These are phyloP conservation scores for Raphicerus campestris DNA, from an alignment of 2,113 vertebrate genomes.

Conservation along the genomic window DNA sequence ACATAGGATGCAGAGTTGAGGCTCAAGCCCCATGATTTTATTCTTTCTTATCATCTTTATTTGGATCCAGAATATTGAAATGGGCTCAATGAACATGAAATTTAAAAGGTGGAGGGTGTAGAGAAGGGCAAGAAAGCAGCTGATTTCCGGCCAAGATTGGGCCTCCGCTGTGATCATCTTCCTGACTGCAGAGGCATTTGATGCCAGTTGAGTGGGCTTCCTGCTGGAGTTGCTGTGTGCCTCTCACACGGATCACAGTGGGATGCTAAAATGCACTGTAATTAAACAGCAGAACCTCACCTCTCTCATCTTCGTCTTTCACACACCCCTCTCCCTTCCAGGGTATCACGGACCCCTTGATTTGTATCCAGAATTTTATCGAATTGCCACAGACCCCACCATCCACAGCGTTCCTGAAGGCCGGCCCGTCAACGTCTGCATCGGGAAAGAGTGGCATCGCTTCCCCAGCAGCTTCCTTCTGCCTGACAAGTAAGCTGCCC, in stretches of 20 bases:
- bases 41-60: conserved; percentile 8
- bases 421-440: conserved; percentile 90
- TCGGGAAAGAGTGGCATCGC: conserved; percentile 98
- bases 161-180: neutral
- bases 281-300: conserved; percentile 15
- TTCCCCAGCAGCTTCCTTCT: conserved; percentile 98
- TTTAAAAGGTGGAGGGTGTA: neutral
- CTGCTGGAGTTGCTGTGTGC: neutral
- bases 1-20: neutral
- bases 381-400: conserved; percentile 90
- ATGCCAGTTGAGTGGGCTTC: neutral
- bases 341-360: conserved; percentile 97
- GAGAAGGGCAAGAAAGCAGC: neutral
- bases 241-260: neutral
- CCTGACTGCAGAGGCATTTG: neutral
- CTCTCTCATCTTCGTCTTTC: neutral
- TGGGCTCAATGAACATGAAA: neutral
- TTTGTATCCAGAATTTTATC: conserved; percentile 96
- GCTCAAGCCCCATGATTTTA: neutral
- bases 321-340: conserved; percentile 61
- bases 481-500: conserved; percentile 90
- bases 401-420: conserved; percentile 91
- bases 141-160: neutral
- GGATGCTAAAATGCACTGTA: neutral
- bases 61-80: conserved; percentile 1